Base-by-base conservation (phyloP, 2,888 invertebrate species). In the Pogonocherus hispidulus region DNA sequence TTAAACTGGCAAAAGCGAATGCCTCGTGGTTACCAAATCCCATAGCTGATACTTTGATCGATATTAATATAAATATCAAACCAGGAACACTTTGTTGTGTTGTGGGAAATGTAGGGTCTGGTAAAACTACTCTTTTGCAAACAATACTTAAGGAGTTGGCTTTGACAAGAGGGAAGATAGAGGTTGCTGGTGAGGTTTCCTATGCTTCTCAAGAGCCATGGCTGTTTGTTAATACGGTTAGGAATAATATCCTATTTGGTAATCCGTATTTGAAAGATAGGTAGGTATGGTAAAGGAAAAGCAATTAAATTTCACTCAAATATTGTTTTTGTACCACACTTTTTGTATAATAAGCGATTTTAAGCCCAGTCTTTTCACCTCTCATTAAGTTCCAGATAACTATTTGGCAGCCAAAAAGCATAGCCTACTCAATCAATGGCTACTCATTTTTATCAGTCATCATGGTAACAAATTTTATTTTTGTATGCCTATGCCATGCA, bases 131-230 rank as follows among this genome's bases (percentile, higher is more conserved):
- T 0, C 81, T 93, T 8, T 85, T 93, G 19, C 91, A 92, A 82
- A 84, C 92, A 68, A 86, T 95, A 14, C 86, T 95, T 66, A 91
- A 91, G 16, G 95, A 96, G 84, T 83, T 95, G 19, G 89, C 90
- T 0, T 85, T 90, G 4, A 84, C 85, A 1, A 83, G 86, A 16
- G 95, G 95, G 0, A 87, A 86, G 0, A 79, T 94, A 51, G 82
- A 87, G 1, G 83, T 93, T 11, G 87, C 87, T 1, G 94, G 94
- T 5, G 85, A 84, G 1, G 77, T 92, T 11, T 87, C 91, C 0
- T 95, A 93, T 82, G 92, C 93, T 1, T 90, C 93, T 56, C 94
- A 95, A 85, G 93, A 94, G 76, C 91, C 95, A 0, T 96, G 95
- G 95, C 84, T 92, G 1, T 92, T 92, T 77, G 89, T 90, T 0